Evolutionary conservation across 2,113 vertebrate species (phyloP), one percentile per base, ranked within the genome.

Genomic region (Caretta caretta): DNA sequence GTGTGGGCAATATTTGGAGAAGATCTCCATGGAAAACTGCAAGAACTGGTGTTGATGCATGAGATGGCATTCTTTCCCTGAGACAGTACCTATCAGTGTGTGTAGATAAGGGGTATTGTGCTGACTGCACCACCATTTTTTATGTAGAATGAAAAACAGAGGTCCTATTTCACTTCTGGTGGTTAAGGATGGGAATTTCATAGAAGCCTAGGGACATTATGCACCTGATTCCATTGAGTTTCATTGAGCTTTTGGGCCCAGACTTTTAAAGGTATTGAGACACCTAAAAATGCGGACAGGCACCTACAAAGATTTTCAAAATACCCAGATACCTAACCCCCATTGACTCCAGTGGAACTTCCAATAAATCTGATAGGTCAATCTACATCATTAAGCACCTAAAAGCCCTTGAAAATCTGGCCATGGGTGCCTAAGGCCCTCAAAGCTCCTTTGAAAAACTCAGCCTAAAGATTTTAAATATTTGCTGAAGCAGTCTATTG

Each of bases 121-220:
- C 62, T 17, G 62, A 69, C 35, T 19, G 35, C 16, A 62, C 17
- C 10, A 57, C 12, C 59, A 25, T 22, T 78, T 46, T 76, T 42
- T 86, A 53, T 35, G 13, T 84, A 27, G 57, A 85, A 81, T 54
- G 69, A 59, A 96, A 89, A 80, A 25, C n/a, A 79, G 49, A 86
- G 17, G 85, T 76, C 27, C 13, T 0, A 7, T 49, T 72, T 22
- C 10, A 51, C 14, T 29, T 0, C 0, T 16, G 31, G 7, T 11
- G 65, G 11, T 24, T 57, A 81, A 85, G 78, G 2, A 3, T 88
- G 16, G 31, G 27, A 38, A 16, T 81, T 46, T 42, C 75, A 62
- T 88, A 10, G 14, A 7, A 6, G 24, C 7, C 8, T 20, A 12
- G 31, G 56, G 72, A 7, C 69, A 6, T 75, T 1, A 1, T 20